phyloP scores from a whole-genome alignment of 37 sponge, comb jelly and placozoan species.

The Haliclona indistincta region DNA sequence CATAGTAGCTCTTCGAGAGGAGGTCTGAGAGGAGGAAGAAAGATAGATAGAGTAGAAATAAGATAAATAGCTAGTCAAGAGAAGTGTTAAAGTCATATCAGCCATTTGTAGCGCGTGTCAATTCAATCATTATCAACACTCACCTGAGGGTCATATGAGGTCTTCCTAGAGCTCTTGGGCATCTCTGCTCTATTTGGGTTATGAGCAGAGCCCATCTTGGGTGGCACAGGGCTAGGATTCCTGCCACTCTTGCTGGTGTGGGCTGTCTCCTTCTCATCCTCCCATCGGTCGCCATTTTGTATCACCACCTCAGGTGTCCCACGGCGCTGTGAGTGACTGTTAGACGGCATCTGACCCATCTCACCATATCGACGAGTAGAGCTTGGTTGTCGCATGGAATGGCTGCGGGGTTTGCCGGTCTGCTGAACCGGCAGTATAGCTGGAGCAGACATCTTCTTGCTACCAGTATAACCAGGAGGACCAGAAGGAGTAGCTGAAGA shows the following conservation, averaged over 20 bases:
- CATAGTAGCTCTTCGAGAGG: conserved; percentile 54
- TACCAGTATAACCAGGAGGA: too few species aligned
- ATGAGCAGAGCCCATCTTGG: conserved; percentile 32
- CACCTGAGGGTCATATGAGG: conserved; percentile 53
- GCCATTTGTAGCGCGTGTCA: neutral
- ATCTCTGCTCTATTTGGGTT: conserved; percentile 73
- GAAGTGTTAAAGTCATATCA: too few species aligned
- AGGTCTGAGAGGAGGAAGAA: neutral
- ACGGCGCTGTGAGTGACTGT: neutral
- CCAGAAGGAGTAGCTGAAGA: neutral
- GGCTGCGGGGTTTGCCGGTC: conserved; percentile 40
- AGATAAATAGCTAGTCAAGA: neutral
- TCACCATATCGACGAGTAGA: conserved; percentile 29
- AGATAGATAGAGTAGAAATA: neutral
- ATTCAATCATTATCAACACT: conserved; percentile 11
- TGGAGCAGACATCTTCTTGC: conserved; percentile 69
- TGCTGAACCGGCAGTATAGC: conserved; percentile 23
- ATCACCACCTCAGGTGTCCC: conserved; percentile 7
- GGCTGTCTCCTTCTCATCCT: neutral
- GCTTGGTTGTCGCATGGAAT: conserved; percentile 69
- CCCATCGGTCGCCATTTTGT: neutral
- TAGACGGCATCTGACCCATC: neutral
- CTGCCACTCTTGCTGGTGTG: neutral
- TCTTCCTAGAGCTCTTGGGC: conserved; percentile 52
- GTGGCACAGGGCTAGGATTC: neutral